Percentiles rank a stretch among this genome's conserved stretches.
These are phyloP conservation scores for Aleiodes alternator DNA, from an alignment of 2,888 invertebrate species.

Conservation along the genomic window DNA sequence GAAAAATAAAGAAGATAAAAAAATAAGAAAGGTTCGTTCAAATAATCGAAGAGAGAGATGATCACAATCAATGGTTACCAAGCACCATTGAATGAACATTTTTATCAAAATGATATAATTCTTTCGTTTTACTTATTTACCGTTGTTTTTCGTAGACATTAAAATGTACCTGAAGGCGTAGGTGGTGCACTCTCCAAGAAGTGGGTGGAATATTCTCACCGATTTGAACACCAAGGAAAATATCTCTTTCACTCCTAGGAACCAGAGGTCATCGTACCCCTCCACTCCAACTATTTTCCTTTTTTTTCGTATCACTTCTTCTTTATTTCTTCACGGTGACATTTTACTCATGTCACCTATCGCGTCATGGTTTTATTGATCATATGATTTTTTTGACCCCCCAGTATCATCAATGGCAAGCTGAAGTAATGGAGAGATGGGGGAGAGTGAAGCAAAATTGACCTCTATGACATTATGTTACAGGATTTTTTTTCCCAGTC, in stretches of 20 bases:
- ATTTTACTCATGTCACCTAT: conserved; percentile 21
- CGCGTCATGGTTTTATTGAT: neutral
- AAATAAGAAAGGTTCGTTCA: too few relatives aligned
- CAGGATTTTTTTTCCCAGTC: too few relatives aligned
- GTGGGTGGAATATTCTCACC: conserved; percentile 50
- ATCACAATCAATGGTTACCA: too few relatives aligned
- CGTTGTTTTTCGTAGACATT: conserved; percentile 42
- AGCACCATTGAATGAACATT: neutral
- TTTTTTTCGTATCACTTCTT: neutral
- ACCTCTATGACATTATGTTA: too few relatives aligned
- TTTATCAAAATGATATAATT: conserved; percentile 13
- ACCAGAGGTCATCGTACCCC: conserved; percentile 42
- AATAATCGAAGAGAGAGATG: too few relatives aligned
- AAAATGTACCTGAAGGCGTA: conserved; percentile 34
- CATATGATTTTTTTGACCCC: too few relatives aligned
- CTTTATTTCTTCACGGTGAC: conserved; percentile 6
- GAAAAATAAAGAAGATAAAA: too few relatives aligned
- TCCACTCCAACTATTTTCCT: conserved; percentile 4
- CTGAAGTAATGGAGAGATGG: neutral
- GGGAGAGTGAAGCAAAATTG: neutral
- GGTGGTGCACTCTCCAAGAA: conserved; percentile 42
- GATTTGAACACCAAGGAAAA: conserved; percentile 9
- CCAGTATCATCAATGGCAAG: too few relatives aligned
- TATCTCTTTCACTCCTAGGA: conserved; percentile 41
- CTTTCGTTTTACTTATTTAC: conserved; percentile 38